Base-by-base conservation (phyloP, 1,140 invertebrate species). In the Calliphora vicina region DNA sequence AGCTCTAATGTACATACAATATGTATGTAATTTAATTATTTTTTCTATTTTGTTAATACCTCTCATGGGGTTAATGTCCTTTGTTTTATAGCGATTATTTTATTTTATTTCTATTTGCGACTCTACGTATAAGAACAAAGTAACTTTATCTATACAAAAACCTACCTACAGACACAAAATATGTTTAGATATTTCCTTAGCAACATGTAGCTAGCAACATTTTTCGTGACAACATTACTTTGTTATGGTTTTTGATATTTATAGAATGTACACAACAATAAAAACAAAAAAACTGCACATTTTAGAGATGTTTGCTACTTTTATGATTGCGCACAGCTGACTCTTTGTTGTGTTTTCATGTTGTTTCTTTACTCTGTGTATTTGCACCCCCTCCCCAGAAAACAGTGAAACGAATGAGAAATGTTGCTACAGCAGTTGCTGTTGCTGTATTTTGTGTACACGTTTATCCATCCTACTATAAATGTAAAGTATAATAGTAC, bases 291-390 rank as follows among this genome's bases (percentile, higher is more conserved):
- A 29, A 45, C 20, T 78, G 74, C 35, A 78, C 74, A 78, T 43
- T 78, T 78, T 78, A 78, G n/a, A 67, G 61, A 67, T 67, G 61
- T 67, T 67, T 67, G 45, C 20, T 67, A 67, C 20, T 25, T 25
- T 57, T 67, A 25, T 67, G 9, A 67, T 42, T 76, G 35, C 15
- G 73, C 74, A 78, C 74, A 78, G 74, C 74, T 78, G 74, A 78
- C 74, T 78, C 74, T 43, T 43, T 78, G 74, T 43, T 45, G 17
- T 78, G 10, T 43, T 78, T 78, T 43, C 3, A 76, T n/a, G n/a
- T 35, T 42, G 15, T 76, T 17, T 76, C 6, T 35, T 35, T 35
- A 10, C 35, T 35, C 35, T 35, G 10, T 35, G 10, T 35, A 10
- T 35, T 10, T 35, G 6, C 6, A 35, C 35, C 13, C 15, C 45